Percentiles rank a stretch among this genome's conserved stretches.
These are phyloP conservation scores for Pseudorhiza aurosa DNA, from an alignment of 30 jellyfish, hydroid and myxozoan genomes.

Conservation along the genomic window DNA sequence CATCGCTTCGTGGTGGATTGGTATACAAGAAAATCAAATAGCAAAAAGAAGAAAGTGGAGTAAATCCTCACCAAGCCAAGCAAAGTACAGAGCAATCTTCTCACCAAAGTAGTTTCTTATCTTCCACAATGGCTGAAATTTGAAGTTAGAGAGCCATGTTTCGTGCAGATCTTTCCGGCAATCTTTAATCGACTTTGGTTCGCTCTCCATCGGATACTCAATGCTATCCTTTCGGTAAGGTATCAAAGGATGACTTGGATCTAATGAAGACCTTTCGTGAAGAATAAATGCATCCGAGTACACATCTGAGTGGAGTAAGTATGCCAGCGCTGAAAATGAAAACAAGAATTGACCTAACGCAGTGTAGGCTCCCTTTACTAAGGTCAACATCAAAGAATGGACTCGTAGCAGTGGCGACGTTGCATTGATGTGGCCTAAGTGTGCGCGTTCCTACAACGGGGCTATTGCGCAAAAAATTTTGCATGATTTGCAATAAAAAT, in stretches of 20 bases:
- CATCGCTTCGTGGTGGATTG: too few relatives aligned
- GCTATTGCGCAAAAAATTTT: too few relatives aligned
- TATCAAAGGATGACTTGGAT: slow-evolving; percentile 49
- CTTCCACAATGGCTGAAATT: slow-evolving; percentile 92
- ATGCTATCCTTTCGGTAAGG: slow-evolving; percentile 12
- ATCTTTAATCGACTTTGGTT: slow-evolving; percentile 32
- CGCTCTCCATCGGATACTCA: slow-evolving; percentile 17
- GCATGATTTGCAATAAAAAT: too few relatives aligned
- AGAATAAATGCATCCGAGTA: slow-evolving; percentile 86
- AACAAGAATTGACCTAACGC: too few relatives aligned
- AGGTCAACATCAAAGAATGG: too few relatives aligned
- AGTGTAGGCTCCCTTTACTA: too few relatives aligned
- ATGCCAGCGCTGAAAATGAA: slow-evolving; percentile 61
- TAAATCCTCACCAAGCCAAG: slow-evolving; percentile 90
- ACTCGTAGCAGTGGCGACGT: too few relatives aligned
- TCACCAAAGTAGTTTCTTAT: slow-evolving; percentile 92
- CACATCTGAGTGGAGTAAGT: slow-evolving; percentile 76
- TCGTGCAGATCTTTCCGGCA: slow-evolving; percentile 72
- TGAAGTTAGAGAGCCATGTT: slow-evolving; percentile 85
- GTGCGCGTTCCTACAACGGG: too few relatives aligned
- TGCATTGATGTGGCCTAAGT: too few relatives aligned
- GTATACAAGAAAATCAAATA: too few relatives aligned
- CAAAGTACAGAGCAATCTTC: slow-evolving; percentile 87
- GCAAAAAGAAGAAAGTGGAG: too few relatives aligned
- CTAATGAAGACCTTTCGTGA: slow-evolving; percentile 87